phyloP scores from a whole-genome alignment of 2,113 vertebrate species.

The Mus spicilegus region DNA sequence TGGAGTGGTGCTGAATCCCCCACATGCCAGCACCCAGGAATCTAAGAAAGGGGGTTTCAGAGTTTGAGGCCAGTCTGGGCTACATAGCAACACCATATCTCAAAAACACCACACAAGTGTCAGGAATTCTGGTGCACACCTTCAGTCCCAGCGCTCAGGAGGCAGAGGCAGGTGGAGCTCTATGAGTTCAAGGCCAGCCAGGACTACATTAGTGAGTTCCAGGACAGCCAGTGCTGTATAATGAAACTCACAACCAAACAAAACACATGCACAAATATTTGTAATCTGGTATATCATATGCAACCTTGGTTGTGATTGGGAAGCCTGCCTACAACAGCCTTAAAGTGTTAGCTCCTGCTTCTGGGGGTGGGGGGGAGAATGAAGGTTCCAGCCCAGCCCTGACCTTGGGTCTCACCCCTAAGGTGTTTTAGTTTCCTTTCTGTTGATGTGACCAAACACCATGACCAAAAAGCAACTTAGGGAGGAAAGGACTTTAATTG shows the following conservation, averaged over 20 bases:
- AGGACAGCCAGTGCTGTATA: not conserved
- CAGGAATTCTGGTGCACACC: not conserved
- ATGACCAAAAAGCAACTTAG: not conserved
- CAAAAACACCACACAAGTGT: not conserved
- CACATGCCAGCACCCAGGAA: not conserved
- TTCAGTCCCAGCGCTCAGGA: not conserved
- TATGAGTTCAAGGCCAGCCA: not conserved
- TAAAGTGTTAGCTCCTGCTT: not conserved
- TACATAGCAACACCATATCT: not conserved
- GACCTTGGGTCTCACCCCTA: fast-evolving
- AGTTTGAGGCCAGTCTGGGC: not conserved
- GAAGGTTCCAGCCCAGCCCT: fast-evolving
- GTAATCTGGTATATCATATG: not conserved
- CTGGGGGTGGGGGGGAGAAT: not conserved
- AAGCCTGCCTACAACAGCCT: not conserved
- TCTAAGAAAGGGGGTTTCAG: not conserved
- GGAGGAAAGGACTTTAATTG: not conserved
- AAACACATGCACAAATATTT: not conserved
- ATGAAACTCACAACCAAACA: not conserved
- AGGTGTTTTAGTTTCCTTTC: not conserved
- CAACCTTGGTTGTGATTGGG: not conserved
- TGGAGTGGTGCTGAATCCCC: not conserved
- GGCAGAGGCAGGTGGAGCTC: not conserved
- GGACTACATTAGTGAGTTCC: not conserved
- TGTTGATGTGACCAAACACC: not conserved